Conservation (phyloP, 1,140 invertebrate species). For the Halyomorpha halys region DNA sequence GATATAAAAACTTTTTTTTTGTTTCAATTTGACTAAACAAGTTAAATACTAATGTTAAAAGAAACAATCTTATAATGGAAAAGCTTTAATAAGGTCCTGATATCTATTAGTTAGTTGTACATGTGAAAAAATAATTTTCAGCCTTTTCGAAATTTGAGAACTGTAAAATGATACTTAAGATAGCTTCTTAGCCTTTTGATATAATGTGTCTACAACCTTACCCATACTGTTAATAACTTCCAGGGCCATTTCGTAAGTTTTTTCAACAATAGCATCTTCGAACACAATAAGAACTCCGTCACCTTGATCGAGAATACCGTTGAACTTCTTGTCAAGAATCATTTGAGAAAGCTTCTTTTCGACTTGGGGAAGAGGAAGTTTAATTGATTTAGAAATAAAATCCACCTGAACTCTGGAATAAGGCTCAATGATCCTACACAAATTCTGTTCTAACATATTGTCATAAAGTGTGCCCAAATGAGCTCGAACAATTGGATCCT, state of each 20-base stretch:
- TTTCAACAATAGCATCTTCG: constrained; percentile 87
- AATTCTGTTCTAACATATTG: constrained; percentile 97
- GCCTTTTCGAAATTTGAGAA: constrained; percentile 13
- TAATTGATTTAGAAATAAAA: constrained; percentile 67
- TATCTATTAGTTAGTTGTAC: constrained; percentile 14
- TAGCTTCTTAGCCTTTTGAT: constrained; percentile 96
- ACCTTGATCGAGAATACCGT: constrained; percentile 95
- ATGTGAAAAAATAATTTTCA: constrained; percentile 19
- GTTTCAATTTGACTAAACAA: constrained; percentile 7
- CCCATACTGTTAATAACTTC: constrained; percentile 98
- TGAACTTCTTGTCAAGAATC: constrained; percentile 97
- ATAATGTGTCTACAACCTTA: constrained; percentile 96
- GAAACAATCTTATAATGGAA: constrained; percentile 7
- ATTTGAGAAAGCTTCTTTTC: constrained; percentile 99
- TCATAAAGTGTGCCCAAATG: constrained; percentile 96
- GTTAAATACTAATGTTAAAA: constrained; percentile 17
- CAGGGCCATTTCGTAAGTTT: constrained; percentile 92
- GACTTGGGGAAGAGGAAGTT: constrained; percentile 78
- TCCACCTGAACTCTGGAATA: constrained; percentile 92
- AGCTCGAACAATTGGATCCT: constrained; percentile 91
- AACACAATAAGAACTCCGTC: constrained; percentile 95
- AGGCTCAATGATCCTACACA: constrained; percentile 96
- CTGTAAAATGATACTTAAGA: constrained; percentile 49
- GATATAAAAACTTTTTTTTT: constrained; percentile 15
- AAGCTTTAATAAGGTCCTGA: constrained; percentile 3